phyloP scores from a whole-genome alignment of 2,888 invertebrate species.

The Eupithecia subfuscata region DNA sequence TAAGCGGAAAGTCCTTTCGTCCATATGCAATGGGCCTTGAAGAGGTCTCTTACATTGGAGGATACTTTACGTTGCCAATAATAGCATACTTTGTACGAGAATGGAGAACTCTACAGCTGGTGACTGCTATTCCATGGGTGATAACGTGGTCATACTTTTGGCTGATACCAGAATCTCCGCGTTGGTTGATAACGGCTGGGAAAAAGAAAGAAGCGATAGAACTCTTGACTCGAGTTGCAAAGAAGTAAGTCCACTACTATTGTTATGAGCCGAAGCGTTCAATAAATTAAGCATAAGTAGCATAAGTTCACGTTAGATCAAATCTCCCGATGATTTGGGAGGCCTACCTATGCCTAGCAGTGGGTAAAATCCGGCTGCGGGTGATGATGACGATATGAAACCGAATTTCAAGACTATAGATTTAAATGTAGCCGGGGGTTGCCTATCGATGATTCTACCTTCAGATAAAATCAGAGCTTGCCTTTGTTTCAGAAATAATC shows the following conservation, averaged over 20 bases:
- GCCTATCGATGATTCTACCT: neutral
- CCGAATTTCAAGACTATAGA: too few relatives aligned
- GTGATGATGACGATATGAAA: too few relatives aligned
- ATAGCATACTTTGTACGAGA: slow-evolving; percentile 85
- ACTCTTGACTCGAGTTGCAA: slow-evolving; percentile 87
- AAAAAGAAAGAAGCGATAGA: slow-evolving; percentile 84
- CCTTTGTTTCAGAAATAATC: slow-evolving; percentile 69
- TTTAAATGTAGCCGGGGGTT: neutral
- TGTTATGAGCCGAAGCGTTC: neutral
- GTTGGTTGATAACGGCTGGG: slow-evolving; percentile 90
- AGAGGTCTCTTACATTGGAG: slow-evolving; percentile 82
- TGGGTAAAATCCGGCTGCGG: too few relatives aligned
- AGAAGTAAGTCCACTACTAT: slow-evolving; percentile 54
- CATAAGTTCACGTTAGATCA: too few relatives aligned
- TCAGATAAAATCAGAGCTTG: neutral
- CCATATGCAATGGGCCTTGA: slow-evolving; percentile 82
- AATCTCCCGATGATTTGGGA: too few relatives aligned
- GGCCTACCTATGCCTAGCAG: too few relatives aligned
- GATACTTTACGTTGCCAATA: slow-evolving; percentile 81
- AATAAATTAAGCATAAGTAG: neutral
- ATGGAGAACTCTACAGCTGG: slow-evolving; percentile 85
- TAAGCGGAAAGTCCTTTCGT: slow-evolving; percentile 82
- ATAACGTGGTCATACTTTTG: slow-evolving; percentile 86
- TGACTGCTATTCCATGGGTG: slow-evolving; percentile 79
- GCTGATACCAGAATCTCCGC: slow-evolving; percentile 90